phyloP scores from a whole-genome alignment of 2,113 vertebrate genomes.

The Chlorodrepanis virens region DNA sequence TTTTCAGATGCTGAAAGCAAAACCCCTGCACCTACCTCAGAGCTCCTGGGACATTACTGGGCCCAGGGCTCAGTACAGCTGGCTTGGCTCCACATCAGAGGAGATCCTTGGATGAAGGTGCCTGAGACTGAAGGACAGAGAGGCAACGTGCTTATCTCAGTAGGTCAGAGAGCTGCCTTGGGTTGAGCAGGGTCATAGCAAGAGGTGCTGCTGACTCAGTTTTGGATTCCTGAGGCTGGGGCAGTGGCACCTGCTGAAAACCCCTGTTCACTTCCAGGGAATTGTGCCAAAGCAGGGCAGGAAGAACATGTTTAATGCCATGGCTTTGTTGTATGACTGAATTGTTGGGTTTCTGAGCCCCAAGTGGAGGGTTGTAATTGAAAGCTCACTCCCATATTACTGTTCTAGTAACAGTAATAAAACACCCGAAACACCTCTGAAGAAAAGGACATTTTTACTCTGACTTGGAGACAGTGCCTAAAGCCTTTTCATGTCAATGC shows the following conservation, averaged over 20 bases:
- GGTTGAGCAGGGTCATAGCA: not conserved
- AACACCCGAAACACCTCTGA: not conserved
- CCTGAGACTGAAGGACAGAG: not conserved
- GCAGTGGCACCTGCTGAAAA: not conserved
- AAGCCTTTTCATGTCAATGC: not conserved
- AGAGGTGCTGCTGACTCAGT: not conserved
- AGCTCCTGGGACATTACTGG: not conserved
- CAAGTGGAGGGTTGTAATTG: not conserved
- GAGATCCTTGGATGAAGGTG: not conserved
- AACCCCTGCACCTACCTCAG: not conserved
- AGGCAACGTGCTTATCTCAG: not conserved
- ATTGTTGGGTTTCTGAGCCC: not conserved
- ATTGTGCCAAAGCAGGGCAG: not conserved
- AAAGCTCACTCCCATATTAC: not conserved
- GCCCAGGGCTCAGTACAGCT: not conserved
- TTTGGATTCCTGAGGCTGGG: not conserved
- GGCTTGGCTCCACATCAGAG: fast-evolving
- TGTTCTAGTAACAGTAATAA: not conserved
- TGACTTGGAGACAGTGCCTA: not conserved
- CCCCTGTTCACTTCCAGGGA: not conserved
- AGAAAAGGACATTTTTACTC: not conserved
- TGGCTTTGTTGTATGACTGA: not conserved
- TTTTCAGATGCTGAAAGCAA: not conserved
- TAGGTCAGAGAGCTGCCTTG: fast-evolving
- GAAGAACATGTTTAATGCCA: not conserved